Evolutionary conservation across 2,113 vertebrate species (phyloP), one percentile per base, ranked within the genome.

Genomic region (Eclectus roratus): DNA sequence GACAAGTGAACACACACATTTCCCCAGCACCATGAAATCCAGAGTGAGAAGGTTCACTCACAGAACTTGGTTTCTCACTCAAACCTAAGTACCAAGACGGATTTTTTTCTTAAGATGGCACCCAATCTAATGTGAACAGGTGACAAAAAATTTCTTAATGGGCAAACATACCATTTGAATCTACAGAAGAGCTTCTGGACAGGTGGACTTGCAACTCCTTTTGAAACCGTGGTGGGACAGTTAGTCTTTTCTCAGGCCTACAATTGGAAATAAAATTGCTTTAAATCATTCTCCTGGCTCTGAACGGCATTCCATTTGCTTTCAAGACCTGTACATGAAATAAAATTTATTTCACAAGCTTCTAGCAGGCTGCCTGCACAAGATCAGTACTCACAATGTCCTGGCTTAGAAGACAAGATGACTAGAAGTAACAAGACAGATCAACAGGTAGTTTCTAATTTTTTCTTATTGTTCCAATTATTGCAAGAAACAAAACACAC

Each of bases 241-340:
- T 94, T 66, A 93, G 72, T 91, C 96, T 98, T 87, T 97, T 97
- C 55, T 95, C 97, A 96, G 97, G 83, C 77, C 98, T 98, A 94
- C 83, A 79, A 91, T 89, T 52, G 39, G 37, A 80, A 83, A 88
- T 13, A 55, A 79, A 90, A 64, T 43, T 15, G 11, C 15, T 78
- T 64, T 27, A 41, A 68, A 74, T 50, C 8, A 64, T 27, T 63
- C 29, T 78, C 43, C 12, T 64, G 11, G 29, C 33, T 91, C 23
- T 78, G 31, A 83, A 68, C 8, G 66, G 58, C 12, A 64, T 47
- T 86, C 9, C 1, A 17, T 28, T 86, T 74, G 15, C 37, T 88
- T 80, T 17, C 9, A 53, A 60, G 35, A 76, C 3, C 43, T n/a
- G 43, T 5, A 71, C 4, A 41, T 24, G 58, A 74, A 83, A 43